Evolutionary conservation across 2,888 invertebrate genomes (phyloP), one percentile per base, ranked within the genome.

Genomic region (Apodemia mormo): DNA sequence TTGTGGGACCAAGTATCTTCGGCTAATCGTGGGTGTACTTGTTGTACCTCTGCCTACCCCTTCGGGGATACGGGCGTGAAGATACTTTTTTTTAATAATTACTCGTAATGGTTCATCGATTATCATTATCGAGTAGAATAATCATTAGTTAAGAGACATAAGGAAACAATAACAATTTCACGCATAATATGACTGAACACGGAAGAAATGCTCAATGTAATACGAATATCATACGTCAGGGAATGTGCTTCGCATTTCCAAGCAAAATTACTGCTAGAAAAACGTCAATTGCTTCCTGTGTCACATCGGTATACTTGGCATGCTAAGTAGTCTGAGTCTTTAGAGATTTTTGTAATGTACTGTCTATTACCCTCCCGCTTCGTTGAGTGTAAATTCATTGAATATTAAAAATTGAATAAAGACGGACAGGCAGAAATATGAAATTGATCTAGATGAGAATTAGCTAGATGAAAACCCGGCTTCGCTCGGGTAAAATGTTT

Each of bases 191-290:
- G n/a, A 14, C 33, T 61, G n/a, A 64, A 33, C 14, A 37, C 61
- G 61, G 61, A 64, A 64, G 61, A 64, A 33, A 64, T 61, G 61
- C 61, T 58, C 33, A 58, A 29, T 58, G 58, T 58, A 49, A 49
- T 49, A 58, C 30, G 58, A 58, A 58, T 33, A 61, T 61, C 61
- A 61, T 61, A 61, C 61, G 61, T 30, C 33, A 14, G 61, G 33
- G 61, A 61, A 61, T 61, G 61, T 73, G 49, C 49, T 49, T 49
- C 66, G 75, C 72, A 70, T 74, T 72, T 70, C 71, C 70, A 71
- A 74, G 73, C 71, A 72, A 75, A 75, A 75, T 72, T 70, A 72
- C 52, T 49, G 49, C 14, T 30, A 43, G 49, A 70, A 69, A 74
- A 74, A 74, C 73, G 74, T 54, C 68, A 66, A 49, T 49, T 49